Percentiles rank a stretch among this genome's conserved stretches.
These are phyloP conservation scores for Falco novaeseelandiae DNA, from an alignment of 2,797 vertebrate genomes.

Conservation along the genomic window DNA sequence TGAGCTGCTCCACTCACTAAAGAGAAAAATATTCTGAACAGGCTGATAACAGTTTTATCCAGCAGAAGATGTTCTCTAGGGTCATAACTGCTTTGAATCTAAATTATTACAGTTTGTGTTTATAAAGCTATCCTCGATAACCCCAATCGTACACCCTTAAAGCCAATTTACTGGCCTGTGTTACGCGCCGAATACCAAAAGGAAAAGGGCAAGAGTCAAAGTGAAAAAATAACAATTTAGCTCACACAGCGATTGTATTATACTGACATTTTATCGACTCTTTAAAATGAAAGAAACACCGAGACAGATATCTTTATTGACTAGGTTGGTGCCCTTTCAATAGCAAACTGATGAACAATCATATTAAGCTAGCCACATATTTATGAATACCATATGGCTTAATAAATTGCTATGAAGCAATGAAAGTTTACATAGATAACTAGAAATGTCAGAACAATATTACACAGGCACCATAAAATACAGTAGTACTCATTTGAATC, in stretches of 20 bases:
- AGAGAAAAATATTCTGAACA: neutral
- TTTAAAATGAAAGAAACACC: neutral
- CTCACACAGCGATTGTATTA: slow-evolving; percentile 16
- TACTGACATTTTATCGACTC: slow-evolving; percentile 49
- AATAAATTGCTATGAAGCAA: slow-evolving; percentile 47
- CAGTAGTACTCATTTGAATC: slow-evolving; percentile 20
- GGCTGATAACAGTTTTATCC: slow-evolving; percentile 8
- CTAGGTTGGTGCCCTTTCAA: slow-evolving; percentile 54
- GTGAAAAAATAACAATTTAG: slow-evolving; percentile 21
- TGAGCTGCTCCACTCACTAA: neutral
- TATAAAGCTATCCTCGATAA: neutral
- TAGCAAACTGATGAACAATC: slow-evolving; percentile 37
- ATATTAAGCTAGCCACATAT: slow-evolving; percentile 54
- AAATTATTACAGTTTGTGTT: neutral
- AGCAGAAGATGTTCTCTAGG: neutral
- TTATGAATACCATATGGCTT: slow-evolving; percentile 55
- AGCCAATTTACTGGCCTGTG: slow-evolving; percentile 4
- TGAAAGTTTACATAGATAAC: slow-evolving; percentile 60
- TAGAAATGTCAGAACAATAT: slow-evolving; percentile 53
- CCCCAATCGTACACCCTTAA: neutral
- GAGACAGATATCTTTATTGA: slow-evolving; percentile 44
- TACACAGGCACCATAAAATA: slow-evolving; percentile 44
- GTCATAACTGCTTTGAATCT: neutral
- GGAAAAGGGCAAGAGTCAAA: neutral
- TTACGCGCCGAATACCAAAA: slow-evolving; percentile 23